phyloP scores from a whole-genome alignment of 1,140 invertebrate genomes.

The Triops longicaudatus region DNA sequence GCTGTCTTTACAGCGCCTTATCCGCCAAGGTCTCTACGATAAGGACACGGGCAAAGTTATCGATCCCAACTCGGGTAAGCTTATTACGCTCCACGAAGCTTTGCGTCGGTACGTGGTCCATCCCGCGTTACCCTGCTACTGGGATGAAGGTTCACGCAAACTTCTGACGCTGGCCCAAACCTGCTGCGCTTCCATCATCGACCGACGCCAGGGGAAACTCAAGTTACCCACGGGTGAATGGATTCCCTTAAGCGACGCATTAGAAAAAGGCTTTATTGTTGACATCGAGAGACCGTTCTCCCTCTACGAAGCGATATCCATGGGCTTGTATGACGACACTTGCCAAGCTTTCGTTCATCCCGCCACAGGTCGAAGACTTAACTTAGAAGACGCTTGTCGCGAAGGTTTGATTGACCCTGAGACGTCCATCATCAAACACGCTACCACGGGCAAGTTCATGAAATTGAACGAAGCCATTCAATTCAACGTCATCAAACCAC shows the following conservation, averaged over 20 bases:
- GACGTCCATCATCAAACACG: conserved; percentile 66
- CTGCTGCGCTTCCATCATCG: conserved; percentile 70
- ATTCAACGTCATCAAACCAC: conserved; percentile 61
- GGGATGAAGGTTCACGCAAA: conserved; percentile 58
- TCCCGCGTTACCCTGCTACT: conserved; percentile 68
- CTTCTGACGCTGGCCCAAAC: conserved; percentile 65
- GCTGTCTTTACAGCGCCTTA: conserved; percentile 72
- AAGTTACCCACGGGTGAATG: conserved; percentile 54
- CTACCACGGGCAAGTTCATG: conserved; percentile 58
- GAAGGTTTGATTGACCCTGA: conserved; percentile 72
- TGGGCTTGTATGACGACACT: conserved; percentile 67
- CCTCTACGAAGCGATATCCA: conserved; percentile 69
- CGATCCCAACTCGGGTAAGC: conserved; percentile 62
- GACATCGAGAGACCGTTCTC: conserved; percentile 75
- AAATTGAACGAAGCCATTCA: conserved; percentile 64
- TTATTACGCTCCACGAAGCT: conserved; percentile 73
- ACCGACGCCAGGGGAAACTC: conserved; percentile 67
- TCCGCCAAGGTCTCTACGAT: conserved; percentile 78
- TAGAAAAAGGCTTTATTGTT: conserved; percentile 65
- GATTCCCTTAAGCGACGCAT: conserved; percentile 59
- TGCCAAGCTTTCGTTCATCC: conserved; percentile 72
- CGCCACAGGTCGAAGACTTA: conserved; percentile 60
- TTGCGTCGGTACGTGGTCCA: conserved; percentile 69
- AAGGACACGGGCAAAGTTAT: conserved; percentile 68
- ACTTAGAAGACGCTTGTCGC: conserved; percentile 66